phyloP scores from a whole-genome alignment of 2,797 vertebrate genomes.

The Galaxias olidus region DNA sequence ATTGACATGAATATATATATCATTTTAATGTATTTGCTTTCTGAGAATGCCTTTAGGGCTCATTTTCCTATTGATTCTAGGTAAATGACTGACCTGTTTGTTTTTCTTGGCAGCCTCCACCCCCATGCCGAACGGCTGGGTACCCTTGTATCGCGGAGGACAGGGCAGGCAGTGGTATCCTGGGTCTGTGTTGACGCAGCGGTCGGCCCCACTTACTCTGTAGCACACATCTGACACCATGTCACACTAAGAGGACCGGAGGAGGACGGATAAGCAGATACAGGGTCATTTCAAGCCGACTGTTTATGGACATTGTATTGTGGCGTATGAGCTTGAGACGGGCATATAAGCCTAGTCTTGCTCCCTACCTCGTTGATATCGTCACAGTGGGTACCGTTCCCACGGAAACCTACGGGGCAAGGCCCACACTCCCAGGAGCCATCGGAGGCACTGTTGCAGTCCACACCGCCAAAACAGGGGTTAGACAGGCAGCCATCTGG shows the following conservation, averaged over 20 bases:
- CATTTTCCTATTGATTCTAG: background rate
- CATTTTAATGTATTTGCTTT: too few species aligned
- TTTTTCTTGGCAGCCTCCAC: conserved; percentile 85
- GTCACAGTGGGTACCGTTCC: conserved; percentile 90
- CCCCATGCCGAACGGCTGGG: conserved; percentile 90
- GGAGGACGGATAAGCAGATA: conserved; percentile 13
- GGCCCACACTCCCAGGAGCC: conserved; percentile 96
- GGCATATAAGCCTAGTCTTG: conserved; percentile 24
- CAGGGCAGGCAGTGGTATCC: conserved; percentile 96
- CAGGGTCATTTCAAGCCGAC: background rate
- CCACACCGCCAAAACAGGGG: conserved; percentile 92
- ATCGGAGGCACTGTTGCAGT: conserved; percentile 90
- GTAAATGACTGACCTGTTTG: conserved; percentile 83
- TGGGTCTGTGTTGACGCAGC: conserved; percentile 92
- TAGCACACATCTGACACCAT: conserved; percentile 92
- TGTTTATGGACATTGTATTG: background rate
- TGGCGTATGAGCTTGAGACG: conserved; percentile 9
- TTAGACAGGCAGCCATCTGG: conserved; percentile 95
- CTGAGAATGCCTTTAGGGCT: background rate
- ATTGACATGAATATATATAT: too few species aligned
- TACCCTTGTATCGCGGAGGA: conserved; percentile 93
- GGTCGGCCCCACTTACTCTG: conserved; percentile 79
- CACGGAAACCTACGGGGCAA: conserved; percentile 90
- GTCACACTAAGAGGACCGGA: conserved; percentile 78
- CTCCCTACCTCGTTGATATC: conserved; percentile 91